Evolutionary conservation across 2,113 vertebrate genomes (phyloP), one percentile per base, ranked within the genome.

Genomic region (Monarcha castaneiventris): DNA sequence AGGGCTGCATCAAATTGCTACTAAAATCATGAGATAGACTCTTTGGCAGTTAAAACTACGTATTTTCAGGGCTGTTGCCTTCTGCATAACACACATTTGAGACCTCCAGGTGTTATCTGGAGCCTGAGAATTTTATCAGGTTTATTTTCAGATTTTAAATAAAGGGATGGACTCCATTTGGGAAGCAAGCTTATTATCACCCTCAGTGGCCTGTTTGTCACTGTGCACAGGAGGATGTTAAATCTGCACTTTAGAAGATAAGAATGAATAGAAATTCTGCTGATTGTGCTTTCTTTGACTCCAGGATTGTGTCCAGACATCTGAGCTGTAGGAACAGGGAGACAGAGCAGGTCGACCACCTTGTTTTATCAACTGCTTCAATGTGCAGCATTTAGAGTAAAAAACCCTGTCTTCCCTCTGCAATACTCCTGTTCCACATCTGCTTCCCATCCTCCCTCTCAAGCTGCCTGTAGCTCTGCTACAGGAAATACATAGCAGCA

Each of bases 191-290:
- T 83, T 55, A 74, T 76, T 89, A n/a, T 93, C 90, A 69, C 62
- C 26, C 8, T 71, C 77, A 73, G 32, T 79, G 84, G 80, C 43
- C 62, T 95, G 58, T 51, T 86, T 85, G 82, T 87, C 80, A 56
- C 83, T 67, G 81, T 37, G n/a, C 94, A 76, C 91, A 85, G 94
- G 67, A 41, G 59, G 83, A 79, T 95, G 97, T 97, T 43, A 96
- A 88, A 96, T 89, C 85, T 97, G 76, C 46, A 33, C 84, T 94
- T 97, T 69, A 92, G 94, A 97, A 98, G 96, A 94, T 95, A 97
- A 98, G 85, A 91, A 82, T 32, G 84, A 96, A 86, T 71, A 96
- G 56, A 68, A 95, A 73, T 83, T 84, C 63, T 95, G 20, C 76
- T 94, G 90, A 84, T 35, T 64, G 81, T 78, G n/a, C 55, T 94